Conservation (phyloP, 2,113 vertebrate species). For the Oryzias javanicus region DNA sequence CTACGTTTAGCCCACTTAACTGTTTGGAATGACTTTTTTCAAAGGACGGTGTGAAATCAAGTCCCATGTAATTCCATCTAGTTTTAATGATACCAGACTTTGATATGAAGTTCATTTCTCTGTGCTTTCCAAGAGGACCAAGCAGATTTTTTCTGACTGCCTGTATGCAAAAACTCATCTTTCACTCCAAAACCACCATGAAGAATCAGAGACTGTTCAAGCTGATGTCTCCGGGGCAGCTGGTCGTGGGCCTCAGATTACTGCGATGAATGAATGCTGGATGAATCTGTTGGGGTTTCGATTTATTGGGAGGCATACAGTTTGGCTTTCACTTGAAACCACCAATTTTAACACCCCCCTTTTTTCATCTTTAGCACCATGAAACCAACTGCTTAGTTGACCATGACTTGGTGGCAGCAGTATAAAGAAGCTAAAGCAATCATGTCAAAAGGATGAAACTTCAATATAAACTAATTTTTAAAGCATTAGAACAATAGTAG, state of each 20-base stretch:
- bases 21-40: too few species aligned
- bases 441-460: background rate
- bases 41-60: slow-evolving; percentile 11
- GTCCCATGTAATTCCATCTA: slow-evolving; percentile 11
- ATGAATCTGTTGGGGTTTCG: slow-evolving; percentile 8
- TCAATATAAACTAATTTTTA: slow-evolving; percentile 7
- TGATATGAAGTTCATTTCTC: slow-evolving; percentile 53
- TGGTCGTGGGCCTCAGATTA: slow-evolving; percentile 34
- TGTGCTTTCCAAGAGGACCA: slow-evolving; percentile 19
- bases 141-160: slow-evolving; percentile 33
- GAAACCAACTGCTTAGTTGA: slow-evolving; percentile 38
- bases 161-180: slow-evolving; percentile 29
- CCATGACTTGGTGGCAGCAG: slow-evolving; percentile 7
- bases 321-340: slow-evolving; percentile 31
- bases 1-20: too few species aligned
- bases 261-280: slow-evolving; percentile 26
- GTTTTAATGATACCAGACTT: slow-evolving; percentile 40
- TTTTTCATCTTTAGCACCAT: slow-evolving; percentile 24
- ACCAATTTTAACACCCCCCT: background rate
- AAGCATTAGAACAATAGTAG: slow-evolving; percentile 8
- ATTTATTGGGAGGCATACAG: slow-evolving; percentile 27
- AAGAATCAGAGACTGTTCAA: slow-evolving; percentile 29
- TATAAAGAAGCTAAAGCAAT: background rate
- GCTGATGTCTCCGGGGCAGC: slow-evolving; percentile 29
- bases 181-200: slow-evolving; percentile 40